Base-by-base conservation (phyloP, 2,888 invertebrate genomes). In the Metacarcinus magister region DNA sequence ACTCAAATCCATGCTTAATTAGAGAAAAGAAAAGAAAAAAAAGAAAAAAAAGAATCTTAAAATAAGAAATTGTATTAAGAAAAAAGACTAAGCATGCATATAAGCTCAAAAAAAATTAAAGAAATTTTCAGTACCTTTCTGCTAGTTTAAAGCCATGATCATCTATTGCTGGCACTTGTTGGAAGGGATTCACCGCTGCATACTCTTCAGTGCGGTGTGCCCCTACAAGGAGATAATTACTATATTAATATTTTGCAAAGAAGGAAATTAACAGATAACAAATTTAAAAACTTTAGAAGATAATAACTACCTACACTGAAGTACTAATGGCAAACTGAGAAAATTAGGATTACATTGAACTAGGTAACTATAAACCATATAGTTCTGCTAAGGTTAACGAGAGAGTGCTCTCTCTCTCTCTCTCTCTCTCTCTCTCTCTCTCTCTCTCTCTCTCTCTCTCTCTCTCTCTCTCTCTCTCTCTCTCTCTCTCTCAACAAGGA, bases 111-210 rank as follows among this genome's bases (percentile, higher is more conserved):
- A 23, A 60, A 16, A 3, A 23, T 3, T 2, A 54, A 19, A 19
- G 19, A 16, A 60, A 19, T 60, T 54, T 3, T 60, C 54, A 23
- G 54, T 67, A 98, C 98, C 98, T 98, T 97, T 98, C 98, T 46
- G 97, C 97, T 0, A 98, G 97, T 39, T 97, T 97, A 97, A 98
- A 98, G 16, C 97, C 98, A 97, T 97, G 97, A 97, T 98, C 97
- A 96, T 98, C 97, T 90, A 98, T 97, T 13, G 97, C 97, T 32
- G 98, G 98, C 0, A 98, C 98, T 93, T 97, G 97, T 91, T 97
- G 97, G 96, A 98, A 97, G 19, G 98, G 98, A 97, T 98, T 98
- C 16, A 98, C 97, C 67, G 97, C 96, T 28, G 97, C 97, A 97
- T 97, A 98, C 75, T 97, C 98, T 23, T 97, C 97, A 5, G 97